Percentiles rank a stretch among this genome's conserved stretches.
phyloP scores from a whole-genome alignment of 2,797 vertebrate genomes.

The Tokudaia muenninki region DNA sequence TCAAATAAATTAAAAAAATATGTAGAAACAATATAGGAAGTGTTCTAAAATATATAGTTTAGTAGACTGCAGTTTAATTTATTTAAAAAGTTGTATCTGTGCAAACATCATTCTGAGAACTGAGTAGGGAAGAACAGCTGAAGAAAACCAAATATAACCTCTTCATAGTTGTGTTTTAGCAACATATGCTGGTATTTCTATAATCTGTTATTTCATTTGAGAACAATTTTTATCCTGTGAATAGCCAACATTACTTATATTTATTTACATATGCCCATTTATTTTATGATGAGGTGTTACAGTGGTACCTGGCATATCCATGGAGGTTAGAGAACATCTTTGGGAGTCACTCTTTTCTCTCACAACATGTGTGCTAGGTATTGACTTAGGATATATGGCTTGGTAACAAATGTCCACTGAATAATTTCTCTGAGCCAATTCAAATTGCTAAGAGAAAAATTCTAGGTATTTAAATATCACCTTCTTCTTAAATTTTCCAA shows the following conservation, averaged over 20 bases:
- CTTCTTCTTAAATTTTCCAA: not conserved
- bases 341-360: no score
- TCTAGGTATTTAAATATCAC: not conserved
- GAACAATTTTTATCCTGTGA: not conserved
- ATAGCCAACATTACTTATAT: not conserved
- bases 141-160: not conserved
- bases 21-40: not conserved
- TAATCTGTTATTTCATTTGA: not conserved
- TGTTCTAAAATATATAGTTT: not conserved
- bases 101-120: not conserved
- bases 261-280: not conserved
- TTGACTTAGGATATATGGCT: not conserved
- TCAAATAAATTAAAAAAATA: not conserved
- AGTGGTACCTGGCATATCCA: fast-evolving
- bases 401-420: not conserved
- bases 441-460: not conserved
- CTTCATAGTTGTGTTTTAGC: not conserved
- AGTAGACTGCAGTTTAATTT: not conserved
- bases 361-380: not conserved
- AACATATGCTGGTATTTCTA: not conserved
- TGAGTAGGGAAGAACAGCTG: not conserved
- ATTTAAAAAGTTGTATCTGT: no score
- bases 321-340: not conserved
- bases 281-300: not conserved
- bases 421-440: not conserved